Base-by-base conservation (phyloP, 2,888 invertebrate species). In the Aricia artaxerxes region DNA sequence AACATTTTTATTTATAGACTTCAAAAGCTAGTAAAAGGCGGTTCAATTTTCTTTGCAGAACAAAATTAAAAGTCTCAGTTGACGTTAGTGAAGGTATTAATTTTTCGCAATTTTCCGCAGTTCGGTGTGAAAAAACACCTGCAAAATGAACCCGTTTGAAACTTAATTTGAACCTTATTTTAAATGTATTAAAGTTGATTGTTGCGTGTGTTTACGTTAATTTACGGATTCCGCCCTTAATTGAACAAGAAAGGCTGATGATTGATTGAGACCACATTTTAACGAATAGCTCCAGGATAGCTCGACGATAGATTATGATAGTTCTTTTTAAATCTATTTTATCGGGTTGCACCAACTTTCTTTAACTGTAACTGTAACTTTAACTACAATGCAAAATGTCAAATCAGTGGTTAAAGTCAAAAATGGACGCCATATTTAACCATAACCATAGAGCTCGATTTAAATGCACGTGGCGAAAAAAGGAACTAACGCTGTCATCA, bases 261-360 rank as follows among this genome's bases (percentile, higher is more conserved):
- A 75, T 75, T 75, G 75, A 75, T 75, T 49, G 44, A 24, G 49
- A 49, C 75, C 75, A 13, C 31, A 75, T 49, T 75, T 75, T 75
- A 75, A 75, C 49, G 49, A 73, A 49, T 31, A 49, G 75, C 49
- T 16, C 69, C 13, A 38, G 9, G n/a, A 40, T 9, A 24, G 44
- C n/a, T 40, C 49, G 5, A 73, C n/a, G 4, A 73, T 38, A 69
- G 35, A 11, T 69, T 69, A 4, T 35, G 57, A 57, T 57, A 57
- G 57, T 16, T 57, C 57, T 57, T 57, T 57, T 57, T 57, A 57
- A 16, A 57, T 16, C 57, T 57, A 57, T 57, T 57, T 57, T 16
- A 57, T 1, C 57, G 57, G 24, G 24, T 24, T 24, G 24, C 24
- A 24, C 24, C 24, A 24, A 24, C 24, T 24, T 24, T 24, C 24